Evolutionary conservation across 2,888 invertebrate genomes (phyloP).

Genomic region (Epirrhoe tristata): DNA sequence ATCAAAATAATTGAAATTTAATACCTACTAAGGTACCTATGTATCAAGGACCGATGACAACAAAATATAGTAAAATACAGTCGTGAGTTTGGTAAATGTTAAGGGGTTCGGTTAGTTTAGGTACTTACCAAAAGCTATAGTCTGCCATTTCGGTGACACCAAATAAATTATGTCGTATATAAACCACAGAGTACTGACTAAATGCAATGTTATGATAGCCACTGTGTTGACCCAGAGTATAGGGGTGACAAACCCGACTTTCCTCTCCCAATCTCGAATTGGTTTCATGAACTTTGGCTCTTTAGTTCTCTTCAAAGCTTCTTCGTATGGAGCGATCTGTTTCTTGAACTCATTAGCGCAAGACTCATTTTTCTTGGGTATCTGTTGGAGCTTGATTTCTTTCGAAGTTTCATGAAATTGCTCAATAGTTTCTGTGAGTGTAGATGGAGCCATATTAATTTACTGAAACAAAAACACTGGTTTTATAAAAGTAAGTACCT

Average conservation of each 20-base stretch:
- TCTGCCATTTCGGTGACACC: constrained; percentile 66
- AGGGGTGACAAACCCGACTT: constrained; percentile 83
- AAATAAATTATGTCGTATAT: constrained; percentile 53
- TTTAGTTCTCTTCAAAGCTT: constrained; percentile 47
- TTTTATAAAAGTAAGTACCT: not conserved
- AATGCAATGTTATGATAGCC: constrained; percentile 74
- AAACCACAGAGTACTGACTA: constrained; percentile 70
- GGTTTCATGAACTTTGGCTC: constrained; percentile 59
- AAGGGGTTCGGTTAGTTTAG: too few species aligned
- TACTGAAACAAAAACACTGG: constrained; percentile 27
- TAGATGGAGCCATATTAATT: constrained; percentile 29
- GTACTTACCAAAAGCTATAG: constrained; percentile 87
- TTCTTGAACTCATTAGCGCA: not conserved
- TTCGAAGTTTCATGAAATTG: constrained; percentile 25
- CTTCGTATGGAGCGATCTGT: constrained; percentile 51
- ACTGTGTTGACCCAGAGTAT: constrained; percentile 88
- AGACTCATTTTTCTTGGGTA: not conserved
- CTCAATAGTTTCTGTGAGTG: constrained; percentile 27
- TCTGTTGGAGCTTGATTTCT: constrained; percentile 20
- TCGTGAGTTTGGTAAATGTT: too few species aligned
- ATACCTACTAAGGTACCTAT: too few species aligned
- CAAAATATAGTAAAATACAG: too few species aligned
- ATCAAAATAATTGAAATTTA: too few species aligned
- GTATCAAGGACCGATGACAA: too few species aligned
- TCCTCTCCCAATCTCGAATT: constrained; percentile 67